A percentile compares a stretch with the other conserved stretches of the same genome.
Conservation (phyloP, 1,140 invertebrate genomes). For the Psix sp. region DNA sequence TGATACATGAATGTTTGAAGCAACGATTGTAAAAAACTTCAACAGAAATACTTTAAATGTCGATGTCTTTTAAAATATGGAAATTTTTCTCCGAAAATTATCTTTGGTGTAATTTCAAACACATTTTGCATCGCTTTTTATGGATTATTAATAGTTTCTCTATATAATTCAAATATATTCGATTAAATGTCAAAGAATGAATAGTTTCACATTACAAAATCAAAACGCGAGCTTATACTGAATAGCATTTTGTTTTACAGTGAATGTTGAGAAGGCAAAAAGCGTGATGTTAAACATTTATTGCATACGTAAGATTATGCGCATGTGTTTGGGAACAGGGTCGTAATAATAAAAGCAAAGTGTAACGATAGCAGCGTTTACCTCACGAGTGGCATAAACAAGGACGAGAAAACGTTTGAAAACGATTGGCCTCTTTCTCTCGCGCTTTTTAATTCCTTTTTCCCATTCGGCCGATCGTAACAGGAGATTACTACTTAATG, state of each 20-base stretch:
- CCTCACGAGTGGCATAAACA: conserved; percentile 53
- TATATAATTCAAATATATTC: too few species aligned
- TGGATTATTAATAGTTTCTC: too few species aligned
- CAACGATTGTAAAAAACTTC: too few species aligned
- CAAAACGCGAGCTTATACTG: conserved; percentile 16
- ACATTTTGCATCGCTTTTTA: too few species aligned
- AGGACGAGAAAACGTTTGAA: conserved; percentile 43
- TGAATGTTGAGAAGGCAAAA: conserved; percentile 34
- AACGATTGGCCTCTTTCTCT: conserved; percentile 53
- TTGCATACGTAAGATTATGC: conserved; percentile 44
- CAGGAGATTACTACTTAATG: conserved; percentile 71
- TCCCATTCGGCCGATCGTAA: conserved; percentile 62
- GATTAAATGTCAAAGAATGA: neutral
- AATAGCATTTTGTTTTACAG: conserved; percentile 21
- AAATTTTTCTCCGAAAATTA: too few species aligned
- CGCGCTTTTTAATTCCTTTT: conserved; percentile 63
- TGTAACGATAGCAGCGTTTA: conserved; percentile 50
- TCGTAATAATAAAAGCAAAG: conserved; percentile 53
- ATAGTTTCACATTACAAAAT: conserved; percentile 25
- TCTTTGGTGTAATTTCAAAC: too few species aligned
- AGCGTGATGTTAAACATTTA: conserved; percentile 43
- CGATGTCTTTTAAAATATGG: too few species aligned
- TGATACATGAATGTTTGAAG: too few species aligned
- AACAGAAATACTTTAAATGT: too few species aligned
- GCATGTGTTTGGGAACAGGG: conserved; percentile 50